Base-by-base conservation (phyloP, 2,113 vertebrate genomes). In the Pavo muticus region DNA sequence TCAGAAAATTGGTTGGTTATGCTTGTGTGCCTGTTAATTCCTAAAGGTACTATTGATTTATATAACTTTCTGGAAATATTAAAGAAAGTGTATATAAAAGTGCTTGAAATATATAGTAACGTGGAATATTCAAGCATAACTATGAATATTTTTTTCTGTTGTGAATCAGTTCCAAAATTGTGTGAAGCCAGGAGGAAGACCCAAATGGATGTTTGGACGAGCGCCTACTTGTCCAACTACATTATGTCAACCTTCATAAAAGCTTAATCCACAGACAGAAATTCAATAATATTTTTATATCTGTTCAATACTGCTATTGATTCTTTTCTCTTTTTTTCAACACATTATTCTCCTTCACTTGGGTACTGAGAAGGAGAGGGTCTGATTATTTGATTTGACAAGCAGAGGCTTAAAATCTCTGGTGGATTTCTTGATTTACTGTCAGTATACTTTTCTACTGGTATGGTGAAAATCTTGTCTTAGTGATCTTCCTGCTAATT, bases 231-330 rank as follows among this genome's bases (percentile, higher is more conserved):
- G 48, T 84, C 57, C 40, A 87, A 57, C 14, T 75, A 15, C 25
- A 40, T 91, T 73, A 84, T 75, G 8, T 73, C 63, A 91, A 3
- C 21, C n/a, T 91, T 75, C 32, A 42, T 72, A 70, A 81, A 87
- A 79, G 18, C 68, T 87, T 91, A 80, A 90, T 90, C 45, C 29
- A 79, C 77, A 80, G 81, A 73, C 59, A 83, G 70, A 69, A 89
- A 91, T 67, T 76, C 74, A 94, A 59, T 84, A 80, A 21, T 73
- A 61, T 91, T 94, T 87, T 79, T 89, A 67, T 92, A 82, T 67
- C 14, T 80, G 45, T 88, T 94, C 76, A 89, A 70, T 92, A 39
- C 8, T 50, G 23, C 16, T 79, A 63, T 91, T 92, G 71, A 82
- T 82, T 69, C 8, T 2, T 71, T 71, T 42, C 2, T 3, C 24